Base-by-base conservation (phyloP, 2,888 invertebrate genomes). In the Lithophane socia region DNA sequence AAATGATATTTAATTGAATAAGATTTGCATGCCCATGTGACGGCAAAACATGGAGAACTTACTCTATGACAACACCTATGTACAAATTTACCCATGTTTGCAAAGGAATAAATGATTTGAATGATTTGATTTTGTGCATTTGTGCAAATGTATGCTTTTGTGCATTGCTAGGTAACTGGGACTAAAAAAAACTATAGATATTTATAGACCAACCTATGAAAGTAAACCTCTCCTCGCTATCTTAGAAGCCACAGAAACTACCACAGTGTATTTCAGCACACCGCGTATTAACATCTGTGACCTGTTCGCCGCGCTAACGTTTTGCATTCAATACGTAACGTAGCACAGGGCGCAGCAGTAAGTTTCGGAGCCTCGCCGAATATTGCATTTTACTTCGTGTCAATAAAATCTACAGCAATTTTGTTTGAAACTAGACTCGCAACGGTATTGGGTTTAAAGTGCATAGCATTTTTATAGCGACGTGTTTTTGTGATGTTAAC, bases 301-400 rank as follows among this genome's bases (percentile, higher is more conserved):
- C 76, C 64, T 60, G 52, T 49, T 37, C 9, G 24, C 47, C 74
- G 29, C 42, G 13, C 66, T n/a, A 70, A 42, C 58, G 13, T 37
- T 66, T 66, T 44, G 42, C 84, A 65, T 82, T 76, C 67, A 68
- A 69, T 58, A 69, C 49, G 44, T 37, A 49, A 49, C 49, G 24
- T 4, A 66, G 64, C 60, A 24, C 37, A 9, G 12, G 37, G 47
- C 24, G 68, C 61, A 65, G 61, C 71, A 44, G 77, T 72, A 44
- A 56, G 65, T 77, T 83, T 83, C 49, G 60, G 68, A 63, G 87
- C 83, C 52, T 42, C 83, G 58, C 47, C 47, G 66, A 67, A 86
- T 84, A 84, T 79, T 84, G 83, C 60, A 60, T 86, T 86, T 83
- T 86, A 73, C 70, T 47, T 70, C 63, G 68, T 74, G 71, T 79